Percentiles rank a stretch among this genome's conserved stretches.
Evolutionary conservation across 2,888 invertebrate species (phyloP).

Genomic region (Lacanobia oleracea): DNA sequence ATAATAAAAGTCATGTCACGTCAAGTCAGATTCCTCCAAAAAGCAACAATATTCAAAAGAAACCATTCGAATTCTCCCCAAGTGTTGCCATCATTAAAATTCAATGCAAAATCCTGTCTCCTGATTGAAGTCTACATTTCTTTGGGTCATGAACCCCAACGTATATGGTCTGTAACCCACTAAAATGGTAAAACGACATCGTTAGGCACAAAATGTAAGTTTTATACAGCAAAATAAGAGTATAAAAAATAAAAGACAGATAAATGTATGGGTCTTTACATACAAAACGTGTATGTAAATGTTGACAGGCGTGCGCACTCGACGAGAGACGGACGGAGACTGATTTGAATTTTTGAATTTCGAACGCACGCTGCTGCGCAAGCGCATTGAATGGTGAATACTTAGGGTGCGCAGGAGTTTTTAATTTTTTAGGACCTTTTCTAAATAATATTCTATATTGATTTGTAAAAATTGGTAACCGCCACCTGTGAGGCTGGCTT

Average conservation of each 20-base stretch:
- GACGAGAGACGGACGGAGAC: slow-evolving; percentile 81
- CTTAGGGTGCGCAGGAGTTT: slow-evolving; percentile 72
- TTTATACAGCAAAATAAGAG: slow-evolving; percentile 77
- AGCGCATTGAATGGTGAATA: slow-evolving; percentile 86
- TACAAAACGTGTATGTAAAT: slow-evolving; percentile 84
- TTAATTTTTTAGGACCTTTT: slow-evolving; percentile 18
- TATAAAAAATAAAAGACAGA: slow-evolving; percentile 66
- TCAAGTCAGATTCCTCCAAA: not conserved
- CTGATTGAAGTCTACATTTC: slow-evolving; percentile 68
- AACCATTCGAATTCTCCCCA: slow-evolving; percentile 43
- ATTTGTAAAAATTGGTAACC: too few species aligned
- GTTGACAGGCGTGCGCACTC: slow-evolving; percentile 78
- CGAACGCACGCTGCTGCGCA: slow-evolving; percentile 74
- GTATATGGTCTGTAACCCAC: slow-evolving; percentile 66
- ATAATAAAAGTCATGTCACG: not conserved
- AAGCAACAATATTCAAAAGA: slow-evolving; percentile 28
- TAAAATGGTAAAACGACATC: slow-evolving; percentile 82
- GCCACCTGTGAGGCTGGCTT: too few species aligned
- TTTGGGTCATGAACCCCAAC: slow-evolving; percentile 64
- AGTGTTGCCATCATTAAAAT: slow-evolving; percentile 67
- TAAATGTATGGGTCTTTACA: slow-evolving; percentile 75
- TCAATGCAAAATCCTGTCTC: slow-evolving; percentile 60
- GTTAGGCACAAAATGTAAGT: slow-evolving; percentile 82
- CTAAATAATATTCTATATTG: not conserved
- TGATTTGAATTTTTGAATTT: slow-evolving; percentile 89